These are phyloP conservation scores for Glyphotaelius pellucidus DNA, from an alignment of 2,888 invertebrate genomes.

Conservation along the genomic window DNA sequence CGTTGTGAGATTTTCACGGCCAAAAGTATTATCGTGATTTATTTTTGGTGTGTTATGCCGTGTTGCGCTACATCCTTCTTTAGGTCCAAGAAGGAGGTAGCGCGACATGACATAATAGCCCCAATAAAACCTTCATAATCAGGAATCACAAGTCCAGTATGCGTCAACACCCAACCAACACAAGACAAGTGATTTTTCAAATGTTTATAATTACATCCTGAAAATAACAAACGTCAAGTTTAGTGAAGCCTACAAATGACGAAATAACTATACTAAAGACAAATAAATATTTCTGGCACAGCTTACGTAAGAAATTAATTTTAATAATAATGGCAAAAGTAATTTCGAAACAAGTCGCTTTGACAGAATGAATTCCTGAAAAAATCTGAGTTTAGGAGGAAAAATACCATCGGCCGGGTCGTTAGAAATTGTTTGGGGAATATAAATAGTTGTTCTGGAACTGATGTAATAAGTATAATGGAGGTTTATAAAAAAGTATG, in stretches of 20 bases:
- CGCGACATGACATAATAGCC: too few relatives aligned
- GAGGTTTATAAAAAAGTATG: neutral
- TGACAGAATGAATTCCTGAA: neutral
- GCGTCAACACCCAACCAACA: too few relatives aligned
- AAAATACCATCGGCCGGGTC: neutral
- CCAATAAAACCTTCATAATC: too few relatives aligned
- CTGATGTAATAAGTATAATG: neutral
- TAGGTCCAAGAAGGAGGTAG: too few relatives aligned
- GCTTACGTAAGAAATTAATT: neutral
- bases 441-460: neutral
- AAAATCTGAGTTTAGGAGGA: neutral
- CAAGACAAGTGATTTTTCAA: neutral
- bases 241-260: neutral
- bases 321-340: neutral
- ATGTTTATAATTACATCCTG: neutral
- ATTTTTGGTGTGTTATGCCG: too few relatives aligned
- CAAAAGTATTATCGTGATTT: too few relatives aligned
- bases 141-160: neutral
- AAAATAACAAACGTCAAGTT: neutral
- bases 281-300: neutral
- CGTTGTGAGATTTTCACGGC: too few relatives aligned
- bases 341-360: neutral
- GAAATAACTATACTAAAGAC: neutral
- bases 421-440: neutral
- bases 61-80: too few relatives aligned